A percentile compares a stretch with the other conserved stretches of the same genome.
Evolutionary conservation across 2,797 vertebrate genomes (phyloP).

Genomic region (Fundulus diaphanus): DNA sequence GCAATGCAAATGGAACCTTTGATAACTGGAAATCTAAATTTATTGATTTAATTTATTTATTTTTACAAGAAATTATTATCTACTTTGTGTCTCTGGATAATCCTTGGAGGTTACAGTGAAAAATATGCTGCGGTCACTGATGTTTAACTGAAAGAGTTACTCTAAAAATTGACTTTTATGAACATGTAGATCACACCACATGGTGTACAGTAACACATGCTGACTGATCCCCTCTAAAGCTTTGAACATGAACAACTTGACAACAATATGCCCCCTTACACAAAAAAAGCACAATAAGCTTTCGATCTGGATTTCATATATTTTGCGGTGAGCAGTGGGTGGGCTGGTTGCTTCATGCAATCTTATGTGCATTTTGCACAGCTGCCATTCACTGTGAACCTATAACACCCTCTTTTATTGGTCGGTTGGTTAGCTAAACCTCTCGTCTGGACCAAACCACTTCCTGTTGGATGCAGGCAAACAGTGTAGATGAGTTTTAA

Average conservation of each 20-base stretch:
- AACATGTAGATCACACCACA: conserved; percentile 40
- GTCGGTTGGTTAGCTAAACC: conserved; percentile 48
- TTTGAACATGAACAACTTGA: conserved; percentile 24
- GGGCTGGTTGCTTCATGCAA: conserved; percentile 55
- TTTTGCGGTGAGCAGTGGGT: conserved; percentile 59
- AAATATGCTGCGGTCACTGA: conserved; percentile 4
- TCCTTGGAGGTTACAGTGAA: background rate
- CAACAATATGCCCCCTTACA: conserved; percentile 27
- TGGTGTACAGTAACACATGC: conserved; percentile 14
- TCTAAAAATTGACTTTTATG: conserved; percentile 34
- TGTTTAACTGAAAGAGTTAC: conserved; percentile 30
- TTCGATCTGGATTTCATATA: conserved; percentile 48
- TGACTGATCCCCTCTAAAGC: conserved; percentile 29
- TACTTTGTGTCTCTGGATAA: background rate
- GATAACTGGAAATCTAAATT: background rate
- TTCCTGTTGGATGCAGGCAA: conserved; percentile 56
- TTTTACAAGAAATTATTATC: background rate
- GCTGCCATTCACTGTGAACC: conserved; percentile 52
- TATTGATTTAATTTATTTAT: too few relatives aligned
- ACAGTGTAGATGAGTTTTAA: conserved; percentile 30
- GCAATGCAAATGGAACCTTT: background rate
- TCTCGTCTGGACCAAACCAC: conserved; percentile 50
- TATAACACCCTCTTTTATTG: conserved; percentile 41
- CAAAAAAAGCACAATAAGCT: conserved; percentile 18
- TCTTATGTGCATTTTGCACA: conserved; percentile 57